phyloP scores from a whole-genome alignment of 2,113 vertebrate species.

The Nothobranchius kuhntae region DNA sequence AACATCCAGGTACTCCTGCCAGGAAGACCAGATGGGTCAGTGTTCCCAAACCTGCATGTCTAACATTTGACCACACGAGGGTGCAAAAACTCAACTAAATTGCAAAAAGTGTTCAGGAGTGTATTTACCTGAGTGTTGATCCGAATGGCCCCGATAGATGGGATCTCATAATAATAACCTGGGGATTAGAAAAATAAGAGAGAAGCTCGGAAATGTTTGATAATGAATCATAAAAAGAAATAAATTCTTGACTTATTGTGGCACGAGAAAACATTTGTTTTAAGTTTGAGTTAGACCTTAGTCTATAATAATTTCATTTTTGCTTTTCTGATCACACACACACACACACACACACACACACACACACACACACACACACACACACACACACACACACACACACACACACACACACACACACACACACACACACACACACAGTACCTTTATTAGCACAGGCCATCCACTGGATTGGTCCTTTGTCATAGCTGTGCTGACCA shows the following conservation, averaged over 20 bases:
- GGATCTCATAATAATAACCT: conserved; percentile 99
- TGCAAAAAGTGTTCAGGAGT: not conserved
- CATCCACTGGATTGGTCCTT: conserved; percentile 97
- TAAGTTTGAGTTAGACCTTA: too few relatives aligned
- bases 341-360: too few relatives aligned
- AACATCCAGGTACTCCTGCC: conserved; percentile 95
- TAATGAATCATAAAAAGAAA: too few relatives aligned
- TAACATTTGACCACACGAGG: conserved; percentile 45
- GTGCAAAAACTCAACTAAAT: conserved; percentile 15
- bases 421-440: too few relatives aligned
- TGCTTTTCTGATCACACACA: too few relatives aligned
- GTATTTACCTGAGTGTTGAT: conserved; percentile 92
- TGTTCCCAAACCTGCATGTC: conserved; percentile 1
- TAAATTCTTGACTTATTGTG: too few relatives aligned
- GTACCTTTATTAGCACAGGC: conserved; percentile 96
- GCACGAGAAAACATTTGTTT: not conserved
- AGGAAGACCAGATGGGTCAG: not conserved
- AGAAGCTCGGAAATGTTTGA: too few relatives aligned
- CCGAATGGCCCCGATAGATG: conserved; percentile 95
- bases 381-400: too few relatives aligned
- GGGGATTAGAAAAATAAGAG: conserved; percentile 44
- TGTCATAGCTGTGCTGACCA: conserved; percentile 97
- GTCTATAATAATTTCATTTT: too few relatives aligned
- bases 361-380: too few relatives aligned
- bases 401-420: too few relatives aligned